A percentile compares a stretch with the other conserved stretches of the same genome.
These are phyloP conservation scores for Subanguina moxae DNA, from an alignment of 1,140 invertebrate species.

Conservation along the genomic window DNA sequence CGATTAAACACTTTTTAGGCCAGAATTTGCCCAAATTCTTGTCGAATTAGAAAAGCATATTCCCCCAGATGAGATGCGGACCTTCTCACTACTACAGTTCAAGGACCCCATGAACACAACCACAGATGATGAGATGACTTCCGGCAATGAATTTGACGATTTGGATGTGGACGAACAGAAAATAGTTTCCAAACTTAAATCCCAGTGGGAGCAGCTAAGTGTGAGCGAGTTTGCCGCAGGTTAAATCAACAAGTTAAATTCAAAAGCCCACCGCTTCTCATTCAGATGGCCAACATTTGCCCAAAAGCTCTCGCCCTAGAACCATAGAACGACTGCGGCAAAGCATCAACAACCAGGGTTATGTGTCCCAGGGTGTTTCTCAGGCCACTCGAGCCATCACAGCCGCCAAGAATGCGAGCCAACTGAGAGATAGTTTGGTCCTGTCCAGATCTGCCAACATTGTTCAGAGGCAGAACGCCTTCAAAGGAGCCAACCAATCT, in stretches of 20 bases:
- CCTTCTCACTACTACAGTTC: slow-evolving; percentile 30
- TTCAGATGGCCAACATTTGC: background rate
- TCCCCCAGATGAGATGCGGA: slow-evolving; percentile 55
- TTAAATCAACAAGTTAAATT: background rate
- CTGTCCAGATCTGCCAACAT: slow-evolving; percentile 40
- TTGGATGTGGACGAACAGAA: background rate
- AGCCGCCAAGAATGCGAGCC: slow-evolving; percentile 42
- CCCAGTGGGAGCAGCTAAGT: slow-evolving; percentile 56
- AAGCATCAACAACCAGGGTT: slow-evolving; percentile 49
- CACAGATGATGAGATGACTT: slow-evolving; percentile 2
- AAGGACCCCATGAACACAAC: background rate
- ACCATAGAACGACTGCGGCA: slow-evolving; percentile 32
- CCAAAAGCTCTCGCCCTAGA: background rate
- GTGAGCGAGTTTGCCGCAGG: slow-evolving; percentile 1
- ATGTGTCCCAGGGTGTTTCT: slow-evolving; percentile 44
- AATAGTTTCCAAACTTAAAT: slow-evolving; percentile 52
- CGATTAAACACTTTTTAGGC: too few species aligned
- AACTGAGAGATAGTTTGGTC: slow-evolving; percentile 42
- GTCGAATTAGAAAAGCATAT: slow-evolving; percentile 59
- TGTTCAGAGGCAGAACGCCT: slow-evolving; percentile 39
- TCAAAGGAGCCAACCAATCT: background rate
- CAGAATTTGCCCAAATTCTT: slow-evolving; percentile 60
- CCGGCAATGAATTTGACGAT: slow-evolving; percentile 17
- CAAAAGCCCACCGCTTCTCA: background rate
- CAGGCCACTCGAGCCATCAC: slow-evolving; percentile 39